Evolutionary conservation across 2,797 vertebrate genomes (phyloP).

Genomic region (Poecilia velifera): DNA sequence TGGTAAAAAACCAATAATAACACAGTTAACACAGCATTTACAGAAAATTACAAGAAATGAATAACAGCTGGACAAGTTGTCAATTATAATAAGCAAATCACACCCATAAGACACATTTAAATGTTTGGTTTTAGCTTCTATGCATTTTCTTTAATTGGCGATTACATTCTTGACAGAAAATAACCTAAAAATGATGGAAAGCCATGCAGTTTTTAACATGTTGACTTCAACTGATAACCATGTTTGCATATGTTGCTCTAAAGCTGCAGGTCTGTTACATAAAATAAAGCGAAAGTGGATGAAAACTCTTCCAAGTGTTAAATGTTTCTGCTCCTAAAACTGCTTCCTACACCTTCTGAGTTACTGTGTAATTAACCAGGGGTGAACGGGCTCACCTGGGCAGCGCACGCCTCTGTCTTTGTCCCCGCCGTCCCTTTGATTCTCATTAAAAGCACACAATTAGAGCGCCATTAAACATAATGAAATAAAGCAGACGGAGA

Average conservation of each 20-base stretch:
- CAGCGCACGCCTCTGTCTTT: constrained; percentile 8
- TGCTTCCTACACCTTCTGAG: background rate
- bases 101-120: background rate
- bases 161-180: background rate
- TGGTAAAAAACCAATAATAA: too few species aligned
- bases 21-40: too few species aligned
- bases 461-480: constrained; percentile 63
- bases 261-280: background rate
- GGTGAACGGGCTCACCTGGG: constrained; percentile 1
- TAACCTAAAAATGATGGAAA: background rate
- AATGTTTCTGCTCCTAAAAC: background rate
- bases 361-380: background rate
- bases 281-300: background rate
- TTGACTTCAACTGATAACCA: too few species aligned
- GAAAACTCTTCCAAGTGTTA: background rate
- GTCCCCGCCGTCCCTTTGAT: constrained; percentile 33
- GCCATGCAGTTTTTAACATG: fast-evolving
- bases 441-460: constrained; percentile 67
- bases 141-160: background rate
- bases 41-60: too few species aligned
- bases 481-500: constrained; percentile 61
- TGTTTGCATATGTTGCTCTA: background rate
- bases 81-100: background rate
- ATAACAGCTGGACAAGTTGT: too few species aligned
- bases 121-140: background rate